A percentile compares a stretch with the other conserved stretches of the same genome.
These are phyloP conservation scores for Erannis defoliaria DNA, from an alignment of 2,888 invertebrate species.

Conservation along the genomic window DNA sequence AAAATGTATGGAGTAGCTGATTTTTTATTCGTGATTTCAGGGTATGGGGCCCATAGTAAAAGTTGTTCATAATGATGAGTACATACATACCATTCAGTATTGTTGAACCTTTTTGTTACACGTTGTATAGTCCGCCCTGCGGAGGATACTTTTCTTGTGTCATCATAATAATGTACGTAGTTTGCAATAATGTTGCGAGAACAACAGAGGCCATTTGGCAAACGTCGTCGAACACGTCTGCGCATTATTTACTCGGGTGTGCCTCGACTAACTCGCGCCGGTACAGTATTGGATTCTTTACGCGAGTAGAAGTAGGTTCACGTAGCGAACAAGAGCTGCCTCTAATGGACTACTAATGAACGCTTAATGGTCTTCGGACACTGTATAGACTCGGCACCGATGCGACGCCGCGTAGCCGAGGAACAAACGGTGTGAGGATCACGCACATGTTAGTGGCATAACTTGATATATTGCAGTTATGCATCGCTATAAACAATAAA, in stretches of 20 bases:
- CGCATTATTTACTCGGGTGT: not conserved
- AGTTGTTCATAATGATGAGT: no score
- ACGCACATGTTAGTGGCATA: no score
- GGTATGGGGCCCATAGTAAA: no score
- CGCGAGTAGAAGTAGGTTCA: not conserved
- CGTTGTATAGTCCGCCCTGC: no score
- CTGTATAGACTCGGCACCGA: not conserved
- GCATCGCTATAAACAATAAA: no score
- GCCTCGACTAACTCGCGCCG: not conserved
- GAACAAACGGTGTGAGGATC: no score
- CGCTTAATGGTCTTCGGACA: not conserved
- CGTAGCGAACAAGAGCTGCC: not conserved
- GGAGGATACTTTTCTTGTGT: no score
- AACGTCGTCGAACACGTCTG: not conserved
- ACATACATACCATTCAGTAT: no score
- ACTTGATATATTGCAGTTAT: no score
- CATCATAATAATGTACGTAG: not conserved
- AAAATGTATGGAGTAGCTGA: no score
- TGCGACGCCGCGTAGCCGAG: not conserved
- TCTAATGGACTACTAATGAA: constrained; percentile 1
- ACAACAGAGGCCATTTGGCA: not conserved
- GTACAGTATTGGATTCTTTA: not conserved
- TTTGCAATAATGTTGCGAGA: not conserved
- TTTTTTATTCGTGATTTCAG: no score
- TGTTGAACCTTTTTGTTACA: no score